Evolutionary conservation across 2,888 invertebrate genomes (phyloP).

Genomic region (Eurytoma californica): DNA sequence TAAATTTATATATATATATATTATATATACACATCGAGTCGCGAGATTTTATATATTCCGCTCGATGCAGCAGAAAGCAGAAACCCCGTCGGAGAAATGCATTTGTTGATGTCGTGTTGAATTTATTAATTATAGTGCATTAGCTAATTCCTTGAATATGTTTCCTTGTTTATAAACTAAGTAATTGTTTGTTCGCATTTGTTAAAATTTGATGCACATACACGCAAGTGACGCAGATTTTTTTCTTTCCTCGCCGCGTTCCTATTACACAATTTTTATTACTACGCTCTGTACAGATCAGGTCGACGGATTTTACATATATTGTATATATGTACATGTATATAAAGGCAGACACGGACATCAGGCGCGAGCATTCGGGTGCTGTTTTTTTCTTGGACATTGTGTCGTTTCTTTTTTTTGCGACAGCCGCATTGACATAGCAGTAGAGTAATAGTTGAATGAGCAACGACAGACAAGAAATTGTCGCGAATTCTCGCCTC

Average conservation of each 20-base stretch:
- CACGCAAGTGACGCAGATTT: constrained; percentile 38
- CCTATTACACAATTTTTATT: constrained; percentile 47
- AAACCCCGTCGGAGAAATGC: constrained; percentile 52
- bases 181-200: constrained; percentile 57
- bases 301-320: constrained; percentile 52
- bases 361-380: constrained; percentile 44
- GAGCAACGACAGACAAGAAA: constrained; percentile 2
- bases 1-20: constrained; percentile 34
- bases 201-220: constrained; percentile 54
- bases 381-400: constrained; percentile 24
- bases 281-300: constrained; percentile 49
- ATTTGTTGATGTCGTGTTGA: constrained; percentile 69
- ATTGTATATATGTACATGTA: constrained; percentile 56
- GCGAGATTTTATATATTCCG: constrained; percentile 39
- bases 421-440: not conserved
- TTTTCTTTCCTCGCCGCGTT: constrained; percentile 52
- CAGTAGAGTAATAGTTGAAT: constrained; percentile 11
- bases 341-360: constrained; percentile 40
- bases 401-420: not conserved
- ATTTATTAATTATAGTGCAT: constrained; percentile 71
- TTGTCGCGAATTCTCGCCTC: constrained; percentile 43
- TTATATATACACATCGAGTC: constrained; percentile 30
- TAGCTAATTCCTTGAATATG: constrained; percentile 64
- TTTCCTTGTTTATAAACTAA: constrained; percentile 52
- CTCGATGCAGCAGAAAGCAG: constrained; percentile 34